These are phyloP conservation scores for Acromyrmex echinatior DNA, from an alignment of 1,140 invertebrate species.

Conservation along the genomic window DNA sequence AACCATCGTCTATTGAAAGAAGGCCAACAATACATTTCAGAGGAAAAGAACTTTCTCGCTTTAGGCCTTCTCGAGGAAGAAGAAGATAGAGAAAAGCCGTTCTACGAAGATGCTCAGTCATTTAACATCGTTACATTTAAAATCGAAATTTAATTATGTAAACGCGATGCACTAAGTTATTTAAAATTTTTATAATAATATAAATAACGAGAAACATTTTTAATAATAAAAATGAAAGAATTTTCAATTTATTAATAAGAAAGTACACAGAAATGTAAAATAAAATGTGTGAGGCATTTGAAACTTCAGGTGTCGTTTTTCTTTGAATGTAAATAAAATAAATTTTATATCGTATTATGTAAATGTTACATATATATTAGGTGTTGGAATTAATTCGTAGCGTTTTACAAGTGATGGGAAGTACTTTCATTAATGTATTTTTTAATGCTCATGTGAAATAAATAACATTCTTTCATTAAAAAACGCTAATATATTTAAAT, in stretches of 20 bases:
- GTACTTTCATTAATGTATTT: no score
- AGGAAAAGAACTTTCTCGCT: constrained; percentile 73
- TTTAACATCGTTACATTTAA: background rate
- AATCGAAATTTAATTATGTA: background rate
- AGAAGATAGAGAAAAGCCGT: background rate
- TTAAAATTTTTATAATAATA: background rate
- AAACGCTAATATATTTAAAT: no score
- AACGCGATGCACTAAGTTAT: background rate
- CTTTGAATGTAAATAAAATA: constrained; percentile 6
- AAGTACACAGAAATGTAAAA: background rate
- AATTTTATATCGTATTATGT: background rate
- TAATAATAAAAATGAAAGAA: background rate
- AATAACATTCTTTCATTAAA: no score
- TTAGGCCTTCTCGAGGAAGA: background rate
- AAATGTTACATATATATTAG: background rate
- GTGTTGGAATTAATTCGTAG: no score
- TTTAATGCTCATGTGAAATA: no score
- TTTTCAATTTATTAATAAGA: background rate
- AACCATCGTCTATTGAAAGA: background rate
- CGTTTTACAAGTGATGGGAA: no score
- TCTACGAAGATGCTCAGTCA: background rate
- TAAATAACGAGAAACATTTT: background rate
- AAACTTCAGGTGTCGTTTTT: background rate
- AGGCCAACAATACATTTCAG: constrained; percentile 60
- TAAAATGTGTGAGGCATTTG: background rate